phyloP scores from a whole-genome alignment of 2,888 invertebrate species.

The Aleiodes testaceus region DNA sequence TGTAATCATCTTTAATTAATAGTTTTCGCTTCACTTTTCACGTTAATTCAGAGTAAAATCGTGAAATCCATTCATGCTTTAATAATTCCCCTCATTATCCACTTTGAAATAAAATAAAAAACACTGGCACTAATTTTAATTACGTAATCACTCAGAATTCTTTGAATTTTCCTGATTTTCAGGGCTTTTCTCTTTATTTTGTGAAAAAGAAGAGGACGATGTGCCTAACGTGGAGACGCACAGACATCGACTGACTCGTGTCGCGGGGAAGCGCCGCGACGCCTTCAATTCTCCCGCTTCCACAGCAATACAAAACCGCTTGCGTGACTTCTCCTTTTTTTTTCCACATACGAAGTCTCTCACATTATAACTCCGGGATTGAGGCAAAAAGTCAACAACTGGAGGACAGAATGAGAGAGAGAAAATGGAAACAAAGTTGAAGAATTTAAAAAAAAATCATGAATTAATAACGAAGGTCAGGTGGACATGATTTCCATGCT shows the following conservation, averaged over 20 bases:
- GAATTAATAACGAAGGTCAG: background rate
- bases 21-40: background rate
- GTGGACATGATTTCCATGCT: background rate
- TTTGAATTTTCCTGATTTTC: background rate
- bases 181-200: conserved; percentile 24
- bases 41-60: background rate
- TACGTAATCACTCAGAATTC: conserved; percentile 29
- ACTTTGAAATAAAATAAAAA: no score
- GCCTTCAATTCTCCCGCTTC: conserved; percentile 31
- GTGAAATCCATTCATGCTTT: background rate
- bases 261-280: conserved; percentile 34
- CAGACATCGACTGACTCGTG: conserved; percentile 49
- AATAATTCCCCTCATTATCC: no score
- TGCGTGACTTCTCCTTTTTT: conserved; percentile 17
- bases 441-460: background rate
- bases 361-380: conserved; percentile 7
- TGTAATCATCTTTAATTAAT: conserved; percentile 63
- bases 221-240: conserved; percentile 50
- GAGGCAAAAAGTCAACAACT: background rate
- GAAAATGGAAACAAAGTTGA: background rate
- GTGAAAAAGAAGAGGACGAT: conserved; percentile 1
- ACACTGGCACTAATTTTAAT: background rate
- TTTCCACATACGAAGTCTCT: conserved; percentile 7
- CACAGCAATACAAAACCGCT: conserved; percentile 1
- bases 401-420: background rate